phyloP scores from a whole-genome alignment of 2,888 invertebrate species.

The Synanthedon formicaeformis region DNA sequence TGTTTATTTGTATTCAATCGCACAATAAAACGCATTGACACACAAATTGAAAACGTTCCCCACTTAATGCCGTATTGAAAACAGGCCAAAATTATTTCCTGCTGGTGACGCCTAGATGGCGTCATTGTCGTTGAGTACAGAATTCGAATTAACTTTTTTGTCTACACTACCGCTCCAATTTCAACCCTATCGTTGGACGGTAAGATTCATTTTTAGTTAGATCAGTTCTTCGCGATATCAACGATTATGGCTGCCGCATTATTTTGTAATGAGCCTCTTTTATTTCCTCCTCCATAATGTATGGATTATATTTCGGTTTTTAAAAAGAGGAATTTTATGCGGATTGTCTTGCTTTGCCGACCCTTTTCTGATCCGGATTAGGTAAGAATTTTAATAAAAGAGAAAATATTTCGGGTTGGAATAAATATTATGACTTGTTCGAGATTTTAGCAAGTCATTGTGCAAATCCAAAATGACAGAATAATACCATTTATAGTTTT shows the following conservation, averaged over 20 bases:
- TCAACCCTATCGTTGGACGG: background rate
- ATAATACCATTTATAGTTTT: too few species aligned
- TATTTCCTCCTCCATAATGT: constrained; percentile 1
- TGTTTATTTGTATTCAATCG: too few species aligned
- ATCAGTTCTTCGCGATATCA: background rate
- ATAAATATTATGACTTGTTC: too few species aligned
- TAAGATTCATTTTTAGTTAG: too few species aligned
- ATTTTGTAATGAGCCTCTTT: constrained; percentile 1
- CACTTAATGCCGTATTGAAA: constrained; percentile 7
- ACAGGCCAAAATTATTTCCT: constrained; percentile 13
- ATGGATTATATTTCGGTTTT: background rate
- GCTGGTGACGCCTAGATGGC: constrained; percentile 10
- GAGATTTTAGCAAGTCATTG: too few species aligned
- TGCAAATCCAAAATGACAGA: too few species aligned
- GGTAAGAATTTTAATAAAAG: too few species aligned
- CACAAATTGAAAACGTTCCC: background rate
- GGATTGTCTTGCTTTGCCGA: too few species aligned
- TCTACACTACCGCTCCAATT: background rate
- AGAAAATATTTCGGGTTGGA: too few species aligned
- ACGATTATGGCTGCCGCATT: background rate
- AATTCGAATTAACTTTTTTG: constrained; percentile 11
- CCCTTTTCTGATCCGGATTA: too few species aligned
- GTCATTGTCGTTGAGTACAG: constrained; percentile 15
- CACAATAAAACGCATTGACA: background rate
- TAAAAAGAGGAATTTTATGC: background rate